Evolutionary conservation across 2,888 invertebrate species (phyloP), one percentile per base, ranked within the genome.

Genomic region (Hirtodrosophila histrioides): DNA sequence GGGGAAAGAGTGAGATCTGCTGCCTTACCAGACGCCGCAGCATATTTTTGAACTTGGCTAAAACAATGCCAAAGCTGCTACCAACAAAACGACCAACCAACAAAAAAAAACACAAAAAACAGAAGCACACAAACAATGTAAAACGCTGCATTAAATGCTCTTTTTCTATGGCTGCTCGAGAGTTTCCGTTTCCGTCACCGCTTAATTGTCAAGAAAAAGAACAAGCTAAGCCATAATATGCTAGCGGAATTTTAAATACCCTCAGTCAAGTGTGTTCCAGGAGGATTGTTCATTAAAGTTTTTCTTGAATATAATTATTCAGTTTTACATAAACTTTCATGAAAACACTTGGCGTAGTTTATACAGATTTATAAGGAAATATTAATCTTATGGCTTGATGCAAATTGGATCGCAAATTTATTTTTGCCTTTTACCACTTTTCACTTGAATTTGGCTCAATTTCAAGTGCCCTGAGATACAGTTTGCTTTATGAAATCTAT

Each of bases 61-160:
- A 75, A 75, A 73, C 75, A 73, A 73, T 73, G 75, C 49, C 49
- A 43, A 53, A 54, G 40, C 55, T 58, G 55, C 39, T 50, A 55
- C 58, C 69, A 54, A 69, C 41, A 51, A 60, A 40, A 64, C 44
- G 39, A 63, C 50, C 11, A 63, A 44, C 62, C 17, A 44, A 36
- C 43, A 48, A 57, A 44, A 37, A 33, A 27, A 6, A 27, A 27
- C 6, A 6, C 6, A 27, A 27, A 27, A 4, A 27, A 27, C 27
- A 27, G 27, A 27, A 45, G 31, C 35, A 33, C 48, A 53, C 65
- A 55, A 67, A 69, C 78, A 75, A 62, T 69, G 72, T 68, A 72
- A 31, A 81, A 49, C 45, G 69, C 62, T 78, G 81, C 71, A 64
- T 62, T 80, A 77, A 84, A 86, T 77, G 70, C 68, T 74, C 48